A percentile compares a stretch with the other conserved stretches of the same genome.
Conservation (phyloP, 2,113 vertebrate species). For the Etheostoma spectabile region DNA sequence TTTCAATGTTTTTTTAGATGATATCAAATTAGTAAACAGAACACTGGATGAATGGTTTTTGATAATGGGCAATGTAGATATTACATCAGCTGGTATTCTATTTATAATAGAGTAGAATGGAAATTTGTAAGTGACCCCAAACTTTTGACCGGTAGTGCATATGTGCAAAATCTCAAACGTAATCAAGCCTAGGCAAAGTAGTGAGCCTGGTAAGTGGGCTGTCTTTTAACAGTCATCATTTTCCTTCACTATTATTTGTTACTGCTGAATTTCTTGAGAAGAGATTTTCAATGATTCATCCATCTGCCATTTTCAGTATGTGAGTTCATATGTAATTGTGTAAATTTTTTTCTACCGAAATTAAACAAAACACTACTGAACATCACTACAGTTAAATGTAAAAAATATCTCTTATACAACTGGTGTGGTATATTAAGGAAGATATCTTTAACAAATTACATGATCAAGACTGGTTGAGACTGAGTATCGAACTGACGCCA, state of each 20-base stretch:
- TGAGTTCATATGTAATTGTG: no score
- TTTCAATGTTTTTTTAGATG: no score
- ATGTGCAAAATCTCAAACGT: neutral
- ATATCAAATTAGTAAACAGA: no score
- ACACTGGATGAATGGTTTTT: no score
- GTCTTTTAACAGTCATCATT: neutral
- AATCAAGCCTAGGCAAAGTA: neutral
- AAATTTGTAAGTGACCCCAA: no score
- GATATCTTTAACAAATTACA: neutral
- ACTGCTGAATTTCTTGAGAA: conserved; percentile 54
- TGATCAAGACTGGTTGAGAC: neutral
- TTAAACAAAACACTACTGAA: neutral
- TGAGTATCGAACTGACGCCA: neutral
- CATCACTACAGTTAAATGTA: neutral
- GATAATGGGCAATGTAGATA: no score
- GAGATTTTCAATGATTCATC: conserved; percentile 42
- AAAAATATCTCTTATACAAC: neutral
- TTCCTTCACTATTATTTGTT: neutral
- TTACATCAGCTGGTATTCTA: no score
- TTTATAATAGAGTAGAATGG: no score
- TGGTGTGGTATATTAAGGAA: neutral
- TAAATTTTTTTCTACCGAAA: neutral
- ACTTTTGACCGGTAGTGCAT: no score
- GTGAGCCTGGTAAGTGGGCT: neutral
- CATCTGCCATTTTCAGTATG: neutral